A percentile compares a stretch with the other conserved stretches of the same genome.
These are phyloP conservation scores for Carcina quercana DNA, from an alignment of 2,888 invertebrate species.

Conservation along the genomic window DNA sequence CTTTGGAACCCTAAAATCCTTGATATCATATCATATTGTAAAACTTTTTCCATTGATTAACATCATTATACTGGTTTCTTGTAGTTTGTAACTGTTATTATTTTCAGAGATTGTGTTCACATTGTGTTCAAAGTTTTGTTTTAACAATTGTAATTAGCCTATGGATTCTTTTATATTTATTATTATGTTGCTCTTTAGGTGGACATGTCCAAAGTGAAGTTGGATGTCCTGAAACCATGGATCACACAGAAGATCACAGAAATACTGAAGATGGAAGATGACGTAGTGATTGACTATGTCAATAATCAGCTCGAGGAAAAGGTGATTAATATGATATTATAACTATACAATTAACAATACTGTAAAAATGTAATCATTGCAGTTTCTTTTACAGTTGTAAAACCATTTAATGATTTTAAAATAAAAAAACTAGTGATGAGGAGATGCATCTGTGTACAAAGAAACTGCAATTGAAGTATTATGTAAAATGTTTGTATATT, in stretches of 20 bases:
- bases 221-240: conserved; percentile 99
- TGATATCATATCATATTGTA: too few relatives aligned
- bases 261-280: conserved; percentile 97
- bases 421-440: conserved; percentile 2
- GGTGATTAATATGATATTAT: conserved; percentile 69
- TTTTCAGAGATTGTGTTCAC: too few relatives aligned
- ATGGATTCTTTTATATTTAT: background rate
- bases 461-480: conserved; percentile 69
- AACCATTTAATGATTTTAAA: conserved; percentile 13
- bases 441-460: conserved; percentile 26
- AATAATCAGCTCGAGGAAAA: conserved; percentile 98
- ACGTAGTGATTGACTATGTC: conserved; percentile 98
- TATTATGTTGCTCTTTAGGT: conserved; percentile 73
- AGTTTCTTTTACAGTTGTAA: conserved; percentile 53
- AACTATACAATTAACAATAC: conserved; percentile 25
- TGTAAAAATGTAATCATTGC: conserved; percentile 68
- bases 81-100: too few relatives aligned
- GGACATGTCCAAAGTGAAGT: conserved; percentile 98
- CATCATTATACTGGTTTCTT: too few relatives aligned
- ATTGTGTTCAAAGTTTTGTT: too few relatives aligned
- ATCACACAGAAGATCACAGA: conserved; percentile 97
- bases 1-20: too few relatives aligned
- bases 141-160: background rate
- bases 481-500: conserved; percentile 68
- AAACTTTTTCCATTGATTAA: too few relatives aligned